These are phyloP conservation scores for Pelecanus crispus DNA, from an alignment of 2,113 vertebrate species.

Conservation along the genomic window DNA sequence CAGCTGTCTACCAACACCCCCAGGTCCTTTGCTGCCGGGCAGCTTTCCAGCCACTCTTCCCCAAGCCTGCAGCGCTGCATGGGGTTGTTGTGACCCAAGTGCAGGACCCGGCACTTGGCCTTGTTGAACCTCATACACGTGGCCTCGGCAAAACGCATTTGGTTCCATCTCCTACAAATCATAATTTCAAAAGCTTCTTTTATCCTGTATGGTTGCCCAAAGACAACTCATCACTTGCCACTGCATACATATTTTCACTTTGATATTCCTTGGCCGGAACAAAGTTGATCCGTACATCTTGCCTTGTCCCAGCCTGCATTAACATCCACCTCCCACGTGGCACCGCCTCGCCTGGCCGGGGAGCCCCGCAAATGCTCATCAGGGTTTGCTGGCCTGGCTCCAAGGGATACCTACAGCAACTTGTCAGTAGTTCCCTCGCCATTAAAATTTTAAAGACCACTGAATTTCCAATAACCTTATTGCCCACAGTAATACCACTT, in stretches of 20 bases:
- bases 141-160: neutral
- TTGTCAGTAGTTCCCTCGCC: neutral
- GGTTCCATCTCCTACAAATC: neutral
- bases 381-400: neutral
- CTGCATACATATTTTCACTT: neutral
- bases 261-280: neutral
- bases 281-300: neutral
- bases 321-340: neutral
- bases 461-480: neutral
- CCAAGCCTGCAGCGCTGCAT: too few species aligned
- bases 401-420: neutral
- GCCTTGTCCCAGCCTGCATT: accelerated
- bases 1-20: too few species aligned
- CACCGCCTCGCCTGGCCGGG: accelerated
- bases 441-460: neutral
- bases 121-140: too few species aligned
- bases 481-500: neutral
- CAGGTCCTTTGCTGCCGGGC: too few species aligned
- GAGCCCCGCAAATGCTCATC: neutral
- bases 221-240: neutral
- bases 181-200: neutral
- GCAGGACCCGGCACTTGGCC: too few species aligned
- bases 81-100: too few species aligned
- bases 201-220: neutral
- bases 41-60: too few species aligned